Base-by-base conservation (phyloP, 2,113 vertebrate species). In the Pteropus alecto region DNA sequence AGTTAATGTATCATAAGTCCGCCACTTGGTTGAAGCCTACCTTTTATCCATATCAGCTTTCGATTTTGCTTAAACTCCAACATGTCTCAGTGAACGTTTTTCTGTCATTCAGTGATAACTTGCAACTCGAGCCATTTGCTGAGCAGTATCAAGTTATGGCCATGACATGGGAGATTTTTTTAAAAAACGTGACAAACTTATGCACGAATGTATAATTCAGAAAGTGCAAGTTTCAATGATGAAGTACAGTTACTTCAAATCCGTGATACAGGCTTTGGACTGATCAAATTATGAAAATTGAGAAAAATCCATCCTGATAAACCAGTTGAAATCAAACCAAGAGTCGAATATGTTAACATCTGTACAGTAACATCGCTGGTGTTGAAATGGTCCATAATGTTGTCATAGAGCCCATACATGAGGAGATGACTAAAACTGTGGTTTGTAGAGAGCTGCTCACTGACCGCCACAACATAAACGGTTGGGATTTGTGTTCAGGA, bases 401-500 rank as follows among this genome's bases (percentile, higher is more conserved):
- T 99, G 98, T 97, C 98, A 98, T 99, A 99, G 99, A 99, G 98
- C 98, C 98, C 98, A 97, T 98, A 97, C 97, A 97, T 98, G 98
- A 97, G 97, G 96, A 98, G 85, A 96, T 97, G 97, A 94, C 92
- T 68, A 51, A 96, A 97, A 95, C 26, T 92, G 68, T 67, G 87
- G 94, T 94, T 85, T 97, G 38, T 97, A 94, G 94, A 96, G 63
- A 88, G 77, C 67, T 97, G 87, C 74, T 96, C 83, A 93, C 56
- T 96, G 93, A 96, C 93, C 7, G 83, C 76, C 28, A 67, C 97
- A 96, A 98, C 63, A 98, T 98, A 98, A 99, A 98, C 92, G 97
- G 94, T 97, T 92, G 98, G 98, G 96, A 87, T 98, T 98, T 99
- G 97, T 98, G 92, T 98, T 98, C 96, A 99, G 99, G 99, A 99